Base-by-base conservation (phyloP, 2,797 vertebrate genomes). In the Acipenser transmontanus region DNA sequence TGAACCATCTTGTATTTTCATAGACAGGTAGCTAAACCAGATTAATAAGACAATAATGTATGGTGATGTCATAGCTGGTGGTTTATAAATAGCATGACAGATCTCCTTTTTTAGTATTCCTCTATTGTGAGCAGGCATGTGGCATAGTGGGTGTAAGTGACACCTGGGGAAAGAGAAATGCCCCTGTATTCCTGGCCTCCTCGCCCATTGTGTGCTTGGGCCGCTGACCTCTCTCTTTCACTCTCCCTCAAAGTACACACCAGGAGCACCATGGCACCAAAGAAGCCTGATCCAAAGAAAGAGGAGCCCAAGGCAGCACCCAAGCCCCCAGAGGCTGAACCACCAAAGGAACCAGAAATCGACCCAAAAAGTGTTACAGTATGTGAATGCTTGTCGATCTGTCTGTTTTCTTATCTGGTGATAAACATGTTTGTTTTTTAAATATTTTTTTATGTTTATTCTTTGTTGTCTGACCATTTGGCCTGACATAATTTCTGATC, bases 51-150 rank as follows among this genome's bases (percentile, higher is more conserved):
- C 17, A 17, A 17, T 34, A 34, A 34, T 34, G 2, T 34, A 4
- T 34, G 34, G 34, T 34, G 4, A 34, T 34, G 34, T 4, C 34
- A 34, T 34, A 34, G 34, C 34, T 34, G 34, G 34, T 34, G 4
- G 34, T 34, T 95, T 90, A 83, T 91, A 97, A 98, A 99, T 96
- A 99, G 95, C 91, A 75, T 50, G 77, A 85, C 80, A 77, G 79
- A 76, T 92, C 74, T 78, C 95, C 95, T 95, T 98, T 94, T 96
- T 94, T 93, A 93, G 97, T 74, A 71, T 72, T 83, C 69, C 71
- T 76, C 80, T 80, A 84, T 87, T 90, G 89, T 91, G 84, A 81
- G 83, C 78, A 74, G 82, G 76, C 66, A 71, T 73, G 71, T 72
- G 73, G 72, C 70, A 6, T 75, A 73, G 81, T 78, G 75, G 73